Percentiles rank a stretch among this genome's conserved stretches.
Conservation (phyloP, 2,797 vertebrate species). For the Spinus pinus region DNA sequence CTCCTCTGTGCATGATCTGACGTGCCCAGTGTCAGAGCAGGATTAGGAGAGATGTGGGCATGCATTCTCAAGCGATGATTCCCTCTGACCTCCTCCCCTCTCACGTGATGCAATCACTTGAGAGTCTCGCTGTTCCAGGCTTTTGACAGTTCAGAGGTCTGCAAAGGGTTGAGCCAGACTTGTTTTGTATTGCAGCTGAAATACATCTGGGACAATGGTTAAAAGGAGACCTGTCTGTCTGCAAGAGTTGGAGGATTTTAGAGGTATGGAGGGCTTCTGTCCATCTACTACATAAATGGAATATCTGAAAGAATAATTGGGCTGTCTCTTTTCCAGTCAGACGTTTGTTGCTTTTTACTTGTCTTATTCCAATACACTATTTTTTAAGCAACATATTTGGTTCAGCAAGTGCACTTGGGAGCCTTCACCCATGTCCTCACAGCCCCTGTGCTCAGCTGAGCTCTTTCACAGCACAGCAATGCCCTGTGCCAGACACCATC, state of each 20-base stretch:
- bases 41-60: neutral
- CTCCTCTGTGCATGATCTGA: neutral
- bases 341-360: neutral
- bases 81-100: constrained; percentile 10
- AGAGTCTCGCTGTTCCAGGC: neutral
- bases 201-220: neutral
- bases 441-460: neutral
- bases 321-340: neutral
- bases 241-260: neutral
- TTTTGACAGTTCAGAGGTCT: constrained; percentile 26
- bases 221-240: neutral
- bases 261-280: neutral
- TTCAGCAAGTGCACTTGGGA: neutral
- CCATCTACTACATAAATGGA: neutral
- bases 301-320: neutral
- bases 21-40: neutral
- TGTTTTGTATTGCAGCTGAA: neutral
- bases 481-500: neutral
- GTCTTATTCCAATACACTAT: neutral
- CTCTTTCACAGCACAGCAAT: neutral
- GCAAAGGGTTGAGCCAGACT: neutral
- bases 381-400: neutral
- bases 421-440: neutral
- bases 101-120: neutral
- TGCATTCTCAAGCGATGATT: constrained; percentile 23